These are phyloP conservation scores for Dasyprocta punctata DNA, from an alignment of 2,113 vertebrate species.

Conservation along the genomic window DNA sequence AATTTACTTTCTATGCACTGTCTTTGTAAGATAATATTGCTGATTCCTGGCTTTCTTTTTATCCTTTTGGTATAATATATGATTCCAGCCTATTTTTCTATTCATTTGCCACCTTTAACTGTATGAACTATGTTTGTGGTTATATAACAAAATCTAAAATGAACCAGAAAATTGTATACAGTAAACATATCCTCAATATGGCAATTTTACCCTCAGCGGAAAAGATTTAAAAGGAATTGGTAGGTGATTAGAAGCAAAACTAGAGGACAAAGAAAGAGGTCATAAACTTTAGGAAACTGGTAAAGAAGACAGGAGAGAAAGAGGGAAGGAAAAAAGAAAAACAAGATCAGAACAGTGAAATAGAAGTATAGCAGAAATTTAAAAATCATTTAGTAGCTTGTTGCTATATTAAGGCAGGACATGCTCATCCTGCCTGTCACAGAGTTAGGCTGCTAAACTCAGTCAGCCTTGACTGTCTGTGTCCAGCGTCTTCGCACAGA, in stretches of 20 bases:
- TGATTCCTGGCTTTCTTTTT: constrained; percentile 66
- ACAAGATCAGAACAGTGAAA: background rate
- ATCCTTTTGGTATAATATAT: constrained; percentile 23
- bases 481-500: no score
- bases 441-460: no score
- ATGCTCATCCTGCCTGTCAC: no score
- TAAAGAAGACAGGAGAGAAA: background rate
- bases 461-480: no score
- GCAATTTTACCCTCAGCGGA: background rate
- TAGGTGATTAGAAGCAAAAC: background rate
- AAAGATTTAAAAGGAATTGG: background rate
- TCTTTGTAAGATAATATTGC: constrained; percentile 67
- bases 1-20: constrained; percentile 73
- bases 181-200: background rate
- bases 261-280: background rate
- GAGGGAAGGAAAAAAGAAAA: background rate
- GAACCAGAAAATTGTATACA: background rate
- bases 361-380: no score
- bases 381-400: no score
- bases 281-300: background rate
- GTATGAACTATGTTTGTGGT: background rate
- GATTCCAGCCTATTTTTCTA: constrained; percentile 72
- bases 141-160: background rate
- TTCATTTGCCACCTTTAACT: background rate
- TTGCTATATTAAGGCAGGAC: no score